Base-by-base conservation (phyloP, 1,140 invertebrate genomes). In the Prorops nasuta region DNA sequence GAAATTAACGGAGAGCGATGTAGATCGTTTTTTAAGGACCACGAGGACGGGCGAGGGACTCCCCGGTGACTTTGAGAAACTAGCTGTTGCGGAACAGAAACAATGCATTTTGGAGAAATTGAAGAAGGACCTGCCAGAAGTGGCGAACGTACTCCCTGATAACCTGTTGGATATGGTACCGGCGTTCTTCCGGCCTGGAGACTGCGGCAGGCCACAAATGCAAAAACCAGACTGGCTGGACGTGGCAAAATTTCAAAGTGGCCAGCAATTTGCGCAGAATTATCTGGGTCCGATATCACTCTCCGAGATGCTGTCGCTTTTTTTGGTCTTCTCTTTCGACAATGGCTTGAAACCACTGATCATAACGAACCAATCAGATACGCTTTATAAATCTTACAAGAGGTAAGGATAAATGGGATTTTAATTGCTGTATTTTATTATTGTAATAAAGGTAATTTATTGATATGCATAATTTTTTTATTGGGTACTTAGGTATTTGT, bases 341-440 rank as follows among this genome's bases (percentile, higher is more conserved):
- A 80, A 83, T 2, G 84, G 87, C 32, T 57, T 90, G 0, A 74
- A 79, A 6, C 76, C 89, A 0, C 64, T 91, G 1, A 78, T 85
- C 3, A 72, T 83, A 1, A 86, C 87, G 0, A 75, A 80, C 0
- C 83, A 84, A 48, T 89, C 87, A 1, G 80, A 78, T 20, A 82
- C 80, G 3, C 70, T 79, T 0, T 78, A 78, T 15, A 81, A 78
- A 0, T 83, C 90, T 0, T 91, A 91, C 63, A 83, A 80, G 48
- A 80, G 92, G 57, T 94, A 92, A 46, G 21, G 35, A 22, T 16
- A 38, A 21, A n/a, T n/a, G n/a, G n/a, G n/a, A n/a, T n/a, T n/a
- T n/a, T n/a, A n/a, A n/a, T n/a, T n/a, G n/a, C n/a, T n/a, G n/a
- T n/a, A n/a, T n/a, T n/a, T n/a, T n/a, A n/a, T n/a, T n/a, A n/a